These are phyloP conservation scores for Drosophila demipolita DNA, from an alignment of 2,888 invertebrate species.

Conservation along the genomic window DNA sequence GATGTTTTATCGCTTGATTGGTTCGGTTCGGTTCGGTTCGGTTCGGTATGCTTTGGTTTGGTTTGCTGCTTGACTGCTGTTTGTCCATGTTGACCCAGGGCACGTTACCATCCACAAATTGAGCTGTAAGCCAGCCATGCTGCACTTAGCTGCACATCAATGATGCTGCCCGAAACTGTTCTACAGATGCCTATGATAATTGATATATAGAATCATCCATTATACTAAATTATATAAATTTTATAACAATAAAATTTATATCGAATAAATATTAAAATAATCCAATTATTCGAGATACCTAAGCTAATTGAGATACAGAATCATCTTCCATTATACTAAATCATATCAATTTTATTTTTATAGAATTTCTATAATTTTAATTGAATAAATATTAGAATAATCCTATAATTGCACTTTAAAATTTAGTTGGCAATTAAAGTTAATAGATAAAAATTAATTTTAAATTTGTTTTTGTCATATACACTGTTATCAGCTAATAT, in stretches of 20 bases:
- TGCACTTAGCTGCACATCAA: slow-evolving; percentile 50
- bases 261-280: too few species aligned
- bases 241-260: neutral
- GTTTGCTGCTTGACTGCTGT: slow-evolving; percentile 51
- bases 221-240: neutral
- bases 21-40: slow-evolving; percentile 52
- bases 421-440: too few species aligned
- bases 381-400: too few species aligned
- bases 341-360: too few species aligned
- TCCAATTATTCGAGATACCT: too few species aligned
- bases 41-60: slow-evolving; percentile 41
- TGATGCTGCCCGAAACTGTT: slow-evolving; percentile 23
- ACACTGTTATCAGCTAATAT: neutral
- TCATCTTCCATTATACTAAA: too few species aligned
- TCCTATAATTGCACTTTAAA: too few species aligned
- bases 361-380: too few species aligned
- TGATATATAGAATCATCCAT: neutral
- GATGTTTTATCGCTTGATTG: slow-evolving; percentile 77
- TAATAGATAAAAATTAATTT: neutral
- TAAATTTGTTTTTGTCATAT: too few species aligned
- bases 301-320: too few species aligned
- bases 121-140: slow-evolving; percentile 55
- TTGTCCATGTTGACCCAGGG: slow-evolving; percentile 61
- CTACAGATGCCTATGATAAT: neutral
- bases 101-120: slow-evolving; percentile 50